Conservation (phyloP, 37 sponge, comb jelly and placozoan species). For the Cladorhizidae sp. region DNA sequence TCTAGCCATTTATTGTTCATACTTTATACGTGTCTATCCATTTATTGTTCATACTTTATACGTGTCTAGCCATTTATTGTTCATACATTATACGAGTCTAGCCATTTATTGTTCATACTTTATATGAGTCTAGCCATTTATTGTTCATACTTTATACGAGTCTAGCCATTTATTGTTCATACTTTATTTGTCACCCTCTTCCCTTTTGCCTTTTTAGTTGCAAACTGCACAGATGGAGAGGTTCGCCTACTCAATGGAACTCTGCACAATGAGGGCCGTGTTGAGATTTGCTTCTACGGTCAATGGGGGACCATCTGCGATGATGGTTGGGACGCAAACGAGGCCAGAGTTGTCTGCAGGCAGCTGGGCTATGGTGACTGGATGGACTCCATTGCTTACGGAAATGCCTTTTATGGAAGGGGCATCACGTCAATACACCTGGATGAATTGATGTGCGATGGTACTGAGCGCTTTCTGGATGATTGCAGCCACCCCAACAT, state of each 20-base stretch:
- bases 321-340: neutral
- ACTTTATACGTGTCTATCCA: neutral
- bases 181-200: neutral
- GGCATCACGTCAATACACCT: neutral
- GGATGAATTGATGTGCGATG: constrained; percentile 16
- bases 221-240: constrained; percentile 11
- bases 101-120: neutral
- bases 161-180: neutral
- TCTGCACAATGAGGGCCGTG: constrained; percentile 12
- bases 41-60: too few species aligned
- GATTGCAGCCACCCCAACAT: neutral
- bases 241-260: constrained; percentile 9
- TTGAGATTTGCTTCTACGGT: constrained; percentile 7
- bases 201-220: neutral
- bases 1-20: neutral
- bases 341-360: constrained; percentile 26
- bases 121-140: neutral
- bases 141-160: neutral
- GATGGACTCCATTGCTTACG: constrained; percentile 1
- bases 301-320: constrained; percentile 40
- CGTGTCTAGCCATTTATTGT: neutral
- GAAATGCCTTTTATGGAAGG: neutral
- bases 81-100: neutral
- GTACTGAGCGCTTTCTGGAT: neutral
- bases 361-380: constrained; percentile 15